Conservation (phyloP, 2,888 invertebrate genomes). For the Oxystoma pomonae region DNA sequence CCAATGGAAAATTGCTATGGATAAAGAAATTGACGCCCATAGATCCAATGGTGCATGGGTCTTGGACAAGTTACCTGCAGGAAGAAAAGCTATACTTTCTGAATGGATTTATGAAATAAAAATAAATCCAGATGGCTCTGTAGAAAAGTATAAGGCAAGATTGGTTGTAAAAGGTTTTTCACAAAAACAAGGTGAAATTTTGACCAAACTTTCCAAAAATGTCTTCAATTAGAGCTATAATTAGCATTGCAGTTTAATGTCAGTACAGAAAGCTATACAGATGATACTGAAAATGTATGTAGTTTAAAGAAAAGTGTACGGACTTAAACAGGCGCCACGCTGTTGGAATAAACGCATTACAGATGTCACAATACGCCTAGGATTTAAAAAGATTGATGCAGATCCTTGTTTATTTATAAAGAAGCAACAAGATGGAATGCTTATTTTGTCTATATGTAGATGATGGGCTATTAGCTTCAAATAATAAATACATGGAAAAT, state of each 20-base stretch:
- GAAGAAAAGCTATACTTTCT: neutral
- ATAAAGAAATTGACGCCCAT: neutral
- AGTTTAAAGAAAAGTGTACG: no score
- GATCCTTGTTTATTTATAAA: neutral
- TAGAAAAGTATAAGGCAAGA: neutral
- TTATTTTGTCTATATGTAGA: slow-evolving; percentile 4
- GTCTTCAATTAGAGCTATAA: neutral
- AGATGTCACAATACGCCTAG: no score
- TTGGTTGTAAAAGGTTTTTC: neutral
- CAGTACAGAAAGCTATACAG: no score
- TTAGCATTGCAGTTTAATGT: neutral
- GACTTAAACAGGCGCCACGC: no score
- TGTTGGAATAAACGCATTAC: no score
- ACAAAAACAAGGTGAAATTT: neutral
- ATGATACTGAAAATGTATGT: no score
- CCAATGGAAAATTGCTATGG: neutral
- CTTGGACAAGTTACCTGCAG: neutral
- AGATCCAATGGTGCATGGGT: neutral
- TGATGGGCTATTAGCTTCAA: slow-evolving; percentile 8
- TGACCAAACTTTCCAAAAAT: no score
- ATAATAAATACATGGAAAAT: neutral
- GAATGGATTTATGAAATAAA: neutral
- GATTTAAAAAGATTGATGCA: no score
- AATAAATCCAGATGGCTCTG: neutral
- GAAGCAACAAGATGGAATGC: neutral